Conservation (phyloP, 92 coral and sea anemone genomes). For the Zoanthus sansibaricus region DNA sequence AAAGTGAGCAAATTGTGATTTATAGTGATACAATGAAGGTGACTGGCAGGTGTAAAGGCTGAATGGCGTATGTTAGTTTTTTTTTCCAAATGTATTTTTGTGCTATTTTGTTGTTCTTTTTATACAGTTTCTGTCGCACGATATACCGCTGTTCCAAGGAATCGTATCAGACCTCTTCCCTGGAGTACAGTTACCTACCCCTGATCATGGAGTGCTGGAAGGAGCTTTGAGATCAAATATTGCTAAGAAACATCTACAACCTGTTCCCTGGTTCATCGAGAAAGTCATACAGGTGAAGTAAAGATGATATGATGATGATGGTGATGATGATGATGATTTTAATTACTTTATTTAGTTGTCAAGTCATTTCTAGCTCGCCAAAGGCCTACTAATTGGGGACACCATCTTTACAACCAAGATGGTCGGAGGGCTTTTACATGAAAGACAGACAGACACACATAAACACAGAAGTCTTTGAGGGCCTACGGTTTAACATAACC, state of each 20-base stretch:
- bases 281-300: conserved; percentile 87
- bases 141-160: conserved; percentile 95
- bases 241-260: conserved; percentile 74
- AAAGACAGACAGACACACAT: too few species aligned
- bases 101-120: neutral
- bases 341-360: too few species aligned
- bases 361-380: too few species aligned
- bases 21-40: too few species aligned
- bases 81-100: neutral
- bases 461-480: too few species aligned
- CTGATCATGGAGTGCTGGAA: conserved; percentile 93
- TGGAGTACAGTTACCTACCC: conserved; percentile 88
- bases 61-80: neutral
- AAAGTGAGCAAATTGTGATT: too few species aligned
- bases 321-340: too few species aligned
- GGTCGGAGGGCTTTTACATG: too few species aligned
- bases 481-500: too few species aligned
- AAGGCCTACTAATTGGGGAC: too few species aligned
- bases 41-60: too few species aligned
- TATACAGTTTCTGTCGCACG: conserved; percentile 92
- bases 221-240: conserved; percentile 81
- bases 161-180: conserved; percentile 98
- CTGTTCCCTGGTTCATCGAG: conserved; percentile 97
- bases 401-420: too few species aligned
- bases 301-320: neutral